Evolutionary conservation across 2,113 vertebrate species (phyloP).

Genomic region (Trematomus loennbergii): DNA sequence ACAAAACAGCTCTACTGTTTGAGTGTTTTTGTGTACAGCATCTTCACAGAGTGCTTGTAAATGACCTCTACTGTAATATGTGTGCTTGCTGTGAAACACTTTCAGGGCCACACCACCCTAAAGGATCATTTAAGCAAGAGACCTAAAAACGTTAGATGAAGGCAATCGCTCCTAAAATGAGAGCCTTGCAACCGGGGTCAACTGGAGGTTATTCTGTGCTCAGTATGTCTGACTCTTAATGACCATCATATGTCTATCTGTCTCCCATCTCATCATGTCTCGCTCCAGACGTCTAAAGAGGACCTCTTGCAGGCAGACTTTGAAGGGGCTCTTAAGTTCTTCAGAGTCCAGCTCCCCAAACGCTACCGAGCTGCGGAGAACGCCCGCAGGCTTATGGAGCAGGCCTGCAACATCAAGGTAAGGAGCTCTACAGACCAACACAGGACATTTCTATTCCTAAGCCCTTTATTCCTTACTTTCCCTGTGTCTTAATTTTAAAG

Average conservation of each 20-base stretch:
- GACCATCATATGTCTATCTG: background rate
- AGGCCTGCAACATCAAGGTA: slow-evolving; percentile 99
- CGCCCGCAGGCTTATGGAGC: slow-evolving; percentile 96
- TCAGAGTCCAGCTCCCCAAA: slow-evolving; percentile 97
- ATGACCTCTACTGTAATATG: background rate
- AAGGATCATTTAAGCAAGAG: background rate
- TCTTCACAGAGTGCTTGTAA: background rate
- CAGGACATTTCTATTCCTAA: background rate
- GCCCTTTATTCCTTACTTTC: background rate
- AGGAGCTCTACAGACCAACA: slow-evolving; percentile 16
- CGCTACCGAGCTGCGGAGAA: slow-evolving; percentile 98
- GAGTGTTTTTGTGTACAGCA: background rate
- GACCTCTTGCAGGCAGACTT: slow-evolving; percentile 98
- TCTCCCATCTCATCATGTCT: slow-evolving; percentile 17
- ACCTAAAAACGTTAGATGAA: background rate
- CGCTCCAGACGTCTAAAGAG: slow-evolving; percentile 94
- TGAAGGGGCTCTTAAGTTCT: slow-evolving; percentile 98
- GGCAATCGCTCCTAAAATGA: background rate
- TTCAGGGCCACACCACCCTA: background rate
- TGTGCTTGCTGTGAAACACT: background rate
- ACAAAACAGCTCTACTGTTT: background rate
- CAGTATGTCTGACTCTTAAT: background rate
- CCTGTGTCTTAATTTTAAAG: background rate
- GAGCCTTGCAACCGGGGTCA: background rate
- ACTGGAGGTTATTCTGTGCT: background rate